Conservation (phyloP, 1,140 invertebrate species). For the Diachasmimorpha longicaudata region DNA sequence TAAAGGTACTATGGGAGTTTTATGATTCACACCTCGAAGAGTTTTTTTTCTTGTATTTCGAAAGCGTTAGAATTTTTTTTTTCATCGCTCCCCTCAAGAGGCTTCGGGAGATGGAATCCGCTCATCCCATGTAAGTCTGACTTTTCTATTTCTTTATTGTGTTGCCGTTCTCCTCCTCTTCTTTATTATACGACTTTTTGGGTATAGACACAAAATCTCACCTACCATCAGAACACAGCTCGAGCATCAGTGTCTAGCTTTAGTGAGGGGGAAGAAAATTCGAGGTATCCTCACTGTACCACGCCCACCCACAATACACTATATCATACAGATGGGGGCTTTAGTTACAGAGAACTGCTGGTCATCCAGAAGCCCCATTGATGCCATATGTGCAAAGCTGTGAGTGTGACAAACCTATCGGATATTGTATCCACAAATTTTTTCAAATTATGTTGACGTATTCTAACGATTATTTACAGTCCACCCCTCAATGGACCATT, state of each 20-base stretch:
- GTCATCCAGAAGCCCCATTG: neutral
- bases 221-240: neutral
- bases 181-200: neutral
- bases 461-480: too few relatives aligned
- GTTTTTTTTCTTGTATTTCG: neutral
- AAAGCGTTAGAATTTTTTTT: slow-evolving; percentile 6
- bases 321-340: slow-evolving; percentile 2
- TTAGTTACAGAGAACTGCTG: neutral
- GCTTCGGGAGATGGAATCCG: neutral
- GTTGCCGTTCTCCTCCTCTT: neutral
- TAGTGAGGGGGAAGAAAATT: neutral
- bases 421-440: too few relatives aligned
- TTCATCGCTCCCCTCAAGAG: neutral
- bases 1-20: neutral
- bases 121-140: neutral
- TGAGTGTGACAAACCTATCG: neutral
- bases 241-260: neutral
- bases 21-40: slow-evolving; percentile 5
- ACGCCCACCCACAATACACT: neutral
- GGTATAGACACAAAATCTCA: neutral
- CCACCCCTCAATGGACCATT: too few relatives aligned
- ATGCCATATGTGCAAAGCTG: slow-evolving; percentile 17
- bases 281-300: neutral
- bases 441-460: too few relatives aligned
- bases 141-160: neutral